A percentile compares a stretch with the other conserved stretches of the same genome.
These are phyloP conservation scores for Anseranas semipalmata DNA, from an alignment of 2,113 vertebrate species.

Conservation along the genomic window DNA sequence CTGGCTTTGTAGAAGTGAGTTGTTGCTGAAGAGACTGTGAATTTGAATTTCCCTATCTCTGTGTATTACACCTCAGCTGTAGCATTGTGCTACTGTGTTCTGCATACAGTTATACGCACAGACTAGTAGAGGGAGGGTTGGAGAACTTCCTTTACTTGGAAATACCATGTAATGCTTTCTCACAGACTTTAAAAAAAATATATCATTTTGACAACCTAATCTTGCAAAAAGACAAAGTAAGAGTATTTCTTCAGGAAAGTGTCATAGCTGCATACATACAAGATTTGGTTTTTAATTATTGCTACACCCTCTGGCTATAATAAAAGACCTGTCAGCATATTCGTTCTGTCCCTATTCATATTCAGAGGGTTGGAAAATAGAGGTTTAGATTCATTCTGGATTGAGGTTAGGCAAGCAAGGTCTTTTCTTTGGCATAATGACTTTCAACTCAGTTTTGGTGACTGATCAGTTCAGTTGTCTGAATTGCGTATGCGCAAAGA, in stretches of 20 bases:
- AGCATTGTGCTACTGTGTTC: neutral
- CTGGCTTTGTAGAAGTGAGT: neutral
- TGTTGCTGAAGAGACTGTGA: neutral
- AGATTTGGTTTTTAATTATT: slow-evolving; percentile 71
- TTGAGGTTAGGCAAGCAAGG: slow-evolving; percentile 51
- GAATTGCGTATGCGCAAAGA: slow-evolving; percentile 34
- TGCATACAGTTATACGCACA: neutral
- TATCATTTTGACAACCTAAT: slow-evolving; percentile 58
- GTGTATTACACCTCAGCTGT: neutral
- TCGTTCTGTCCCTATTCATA: slow-evolving; percentile 38
- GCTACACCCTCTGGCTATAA: slow-evolving; percentile 52
- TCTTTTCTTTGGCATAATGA: slow-evolving; percentile 11
- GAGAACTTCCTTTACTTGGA: neutral
- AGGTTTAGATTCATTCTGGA: slow-evolving; percentile 43
- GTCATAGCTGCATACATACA: slow-evolving; percentile 19
- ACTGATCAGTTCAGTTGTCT: slow-evolving; percentile 47
- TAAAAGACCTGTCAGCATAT: slow-evolving; percentile 11
- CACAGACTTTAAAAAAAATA: slow-evolving; percentile 37
- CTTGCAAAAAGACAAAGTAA: slow-evolving; percentile 43
- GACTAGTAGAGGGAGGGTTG: neutral
- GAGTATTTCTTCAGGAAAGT: slow-evolving; percentile 39
- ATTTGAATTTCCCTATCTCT: neutral
- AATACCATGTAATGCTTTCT: neutral
- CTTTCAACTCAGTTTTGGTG: slow-evolving; percentile 47
- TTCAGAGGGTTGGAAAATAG: slow-evolving; percentile 16